These are phyloP conservation scores for Carpatolechia fugitivella DNA, from an alignment of 2,888 invertebrate species.

Conservation along the genomic window DNA sequence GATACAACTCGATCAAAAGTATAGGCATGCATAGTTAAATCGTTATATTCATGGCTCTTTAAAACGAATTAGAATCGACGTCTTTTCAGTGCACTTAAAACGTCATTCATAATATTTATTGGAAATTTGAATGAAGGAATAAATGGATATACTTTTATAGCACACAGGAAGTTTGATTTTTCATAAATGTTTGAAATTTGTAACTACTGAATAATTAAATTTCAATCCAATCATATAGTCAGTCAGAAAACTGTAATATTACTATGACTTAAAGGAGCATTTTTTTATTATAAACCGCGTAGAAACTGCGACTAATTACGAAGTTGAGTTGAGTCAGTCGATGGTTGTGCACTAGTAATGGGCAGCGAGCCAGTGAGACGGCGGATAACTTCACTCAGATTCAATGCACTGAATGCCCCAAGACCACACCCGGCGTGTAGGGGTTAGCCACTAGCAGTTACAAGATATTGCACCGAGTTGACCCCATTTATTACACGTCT, in stretches of 20 bases:
- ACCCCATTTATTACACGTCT: slow-evolving; percentile 3
- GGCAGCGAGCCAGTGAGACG: slow-evolving; percentile 24
- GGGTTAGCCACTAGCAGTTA: background rate
- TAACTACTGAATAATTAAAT: too few species aligned
- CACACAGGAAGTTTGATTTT: too few species aligned
- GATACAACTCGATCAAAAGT: too few species aligned
- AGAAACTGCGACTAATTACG: slow-evolving; percentile 43
- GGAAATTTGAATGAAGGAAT: too few species aligned
- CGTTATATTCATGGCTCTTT: too few species aligned
- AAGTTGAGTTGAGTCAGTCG: slow-evolving; percentile 31
- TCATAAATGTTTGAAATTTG: too few species aligned
- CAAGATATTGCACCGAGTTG: background rate
- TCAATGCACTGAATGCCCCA: slow-evolving; percentile 40
- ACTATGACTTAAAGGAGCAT: slow-evolving; percentile 25
- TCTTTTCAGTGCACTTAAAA: too few species aligned
- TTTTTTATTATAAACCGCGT: slow-evolving; percentile 32
- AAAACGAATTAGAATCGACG: too few species aligned
- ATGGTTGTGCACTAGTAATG: slow-evolving; percentile 24
- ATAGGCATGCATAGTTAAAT: too few species aligned
- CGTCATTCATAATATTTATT: too few species aligned
- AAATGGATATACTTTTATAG: too few species aligned
- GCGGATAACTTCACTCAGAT: slow-evolving; percentile 34
- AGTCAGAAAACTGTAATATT: background rate
- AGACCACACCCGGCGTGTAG: slow-evolving; percentile 2
- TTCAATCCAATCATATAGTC: too few species aligned